A percentile compares a stretch with the other conserved stretches of the same genome.
These are phyloP conservation scores for Leucophenga varia DNA, from an alignment of 1,140 invertebrate species.

Conservation along the genomic window DNA sequence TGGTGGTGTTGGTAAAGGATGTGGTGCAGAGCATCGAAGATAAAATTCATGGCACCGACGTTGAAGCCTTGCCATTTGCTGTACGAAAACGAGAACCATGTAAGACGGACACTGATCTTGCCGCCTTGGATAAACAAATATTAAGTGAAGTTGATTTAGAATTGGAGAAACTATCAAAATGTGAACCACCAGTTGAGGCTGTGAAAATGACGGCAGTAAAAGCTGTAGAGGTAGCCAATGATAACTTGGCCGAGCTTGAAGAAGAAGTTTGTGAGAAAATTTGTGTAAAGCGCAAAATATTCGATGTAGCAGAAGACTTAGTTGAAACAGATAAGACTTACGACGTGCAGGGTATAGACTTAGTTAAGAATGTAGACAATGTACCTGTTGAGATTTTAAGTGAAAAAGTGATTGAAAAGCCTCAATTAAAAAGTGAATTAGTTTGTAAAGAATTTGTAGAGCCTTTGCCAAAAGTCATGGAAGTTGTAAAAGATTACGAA, in stretches of 20 bases:
- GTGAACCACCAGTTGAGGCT: conserved; percentile 27
- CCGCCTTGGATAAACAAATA: conserved; percentile 43
- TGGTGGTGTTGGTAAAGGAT: conserved; percentile 41
- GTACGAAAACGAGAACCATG: conserved; percentile 28
- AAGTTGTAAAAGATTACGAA: conserved; percentile 44
- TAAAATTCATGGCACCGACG: conserved; percentile 29
- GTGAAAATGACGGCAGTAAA: conserved; percentile 22
- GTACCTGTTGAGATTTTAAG: conserved; percentile 42
- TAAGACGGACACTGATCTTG: conserved; percentile 26
- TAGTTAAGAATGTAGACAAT: conserved; percentile 32
- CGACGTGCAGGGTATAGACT: conserved; percentile 35
- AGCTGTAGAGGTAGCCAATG: no score
- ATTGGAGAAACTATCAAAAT: conserved; percentile 27
- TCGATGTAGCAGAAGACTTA: conserved; percentile 47
- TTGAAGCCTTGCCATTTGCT: conserved; percentile 39
- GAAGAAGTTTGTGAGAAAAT: conserved; percentile 47
- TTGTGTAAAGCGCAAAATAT: conserved; percentile 40
- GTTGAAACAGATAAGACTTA: conserved; percentile 49
- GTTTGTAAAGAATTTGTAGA: conserved; percentile 23
- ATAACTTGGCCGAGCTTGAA: conserved; percentile 25
- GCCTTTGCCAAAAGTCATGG: conserved; percentile 35
- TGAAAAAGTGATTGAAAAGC: conserved; percentile 22
- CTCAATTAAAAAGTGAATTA: conserved; percentile 23
- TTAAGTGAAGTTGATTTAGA: conserved; percentile 33
- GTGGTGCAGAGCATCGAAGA: conserved; percentile 47